A percentile compares a stretch with the other conserved stretches of the same genome.
Conservation (phyloP, 2,797 vertebrate species). For the Oryzias sinensis region DNA sequence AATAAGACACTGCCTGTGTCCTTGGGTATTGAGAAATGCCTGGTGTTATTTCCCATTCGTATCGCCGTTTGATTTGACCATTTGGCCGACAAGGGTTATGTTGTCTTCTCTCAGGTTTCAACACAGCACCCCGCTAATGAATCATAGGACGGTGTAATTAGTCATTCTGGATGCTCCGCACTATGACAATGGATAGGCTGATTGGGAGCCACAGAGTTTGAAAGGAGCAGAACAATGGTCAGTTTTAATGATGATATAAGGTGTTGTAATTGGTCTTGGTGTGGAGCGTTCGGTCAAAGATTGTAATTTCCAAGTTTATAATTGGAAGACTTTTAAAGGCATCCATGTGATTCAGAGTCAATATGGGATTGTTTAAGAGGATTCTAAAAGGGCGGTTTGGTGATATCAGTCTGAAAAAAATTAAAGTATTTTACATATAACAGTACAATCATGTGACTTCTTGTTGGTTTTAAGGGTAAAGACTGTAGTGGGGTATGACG, state of each 20-base stretch:
- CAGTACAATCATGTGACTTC: no score
- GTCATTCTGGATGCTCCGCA: constrained; percentile 63
- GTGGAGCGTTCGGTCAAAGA: constrained; percentile 63
- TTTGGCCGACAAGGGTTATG: constrained; percentile 54
- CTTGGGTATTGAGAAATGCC: constrained; percentile 11
- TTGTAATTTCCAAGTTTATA: constrained; percentile 67
- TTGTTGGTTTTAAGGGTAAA: constrained; percentile 59
- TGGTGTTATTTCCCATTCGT: constrained; percentile 8
- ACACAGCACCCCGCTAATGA: constrained; percentile 70
- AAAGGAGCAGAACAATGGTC: constrained; percentile 75
- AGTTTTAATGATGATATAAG: constrained; percentile 78
- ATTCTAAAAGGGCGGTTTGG: constrained; percentile 46
- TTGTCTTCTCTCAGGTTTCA: constrained; percentile 61
- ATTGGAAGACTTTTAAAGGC: constrained; percentile 68
- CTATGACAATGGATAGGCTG: constrained; percentile 75
- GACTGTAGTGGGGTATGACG: constrained; percentile 77
- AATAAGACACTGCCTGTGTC: neutral
- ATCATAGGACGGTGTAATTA: constrained; percentile 74
- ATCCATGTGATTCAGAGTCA: constrained; percentile 42
- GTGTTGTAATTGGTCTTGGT: constrained; percentile 74
- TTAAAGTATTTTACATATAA: no score
- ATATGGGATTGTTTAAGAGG: constrained; percentile 34
- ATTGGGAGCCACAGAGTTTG: constrained; percentile 75
- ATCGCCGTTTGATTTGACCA: constrained; percentile 40
- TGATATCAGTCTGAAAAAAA: constrained; percentile 9